Evolutionary conservation across 1,140 invertebrate genomes (phyloP).

Genomic region (Vanessa atalanta): DNA sequence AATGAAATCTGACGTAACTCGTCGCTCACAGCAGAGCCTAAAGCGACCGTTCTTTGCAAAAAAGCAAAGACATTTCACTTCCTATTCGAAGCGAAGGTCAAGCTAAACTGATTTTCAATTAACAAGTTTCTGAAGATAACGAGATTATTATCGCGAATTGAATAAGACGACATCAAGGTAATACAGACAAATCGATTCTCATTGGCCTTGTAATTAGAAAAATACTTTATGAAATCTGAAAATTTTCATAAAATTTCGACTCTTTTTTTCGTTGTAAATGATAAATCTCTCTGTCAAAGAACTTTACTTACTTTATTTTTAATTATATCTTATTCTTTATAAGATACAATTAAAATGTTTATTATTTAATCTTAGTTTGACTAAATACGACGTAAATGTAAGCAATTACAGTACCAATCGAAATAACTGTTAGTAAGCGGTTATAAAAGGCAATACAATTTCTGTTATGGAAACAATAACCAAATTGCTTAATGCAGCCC

Average conservation of each 20-base stretch:
- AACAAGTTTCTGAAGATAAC: slow-evolving; percentile 14
- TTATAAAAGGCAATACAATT: slow-evolving; percentile 21
- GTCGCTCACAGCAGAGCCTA: not conserved
- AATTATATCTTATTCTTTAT: too few relatives aligned
- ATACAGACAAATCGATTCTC: not conserved
- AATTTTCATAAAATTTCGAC: too few relatives aligned
- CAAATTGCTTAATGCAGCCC: slow-evolving; percentile 58
- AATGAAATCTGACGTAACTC: not conserved
- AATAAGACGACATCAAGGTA: slow-evolving; percentile 6
- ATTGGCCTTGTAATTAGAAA: not conserved
- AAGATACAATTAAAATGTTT: too few relatives aligned
- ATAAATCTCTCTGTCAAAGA: too few relatives aligned
- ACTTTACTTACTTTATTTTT: too few relatives aligned
- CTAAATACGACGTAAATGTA: not conserved
- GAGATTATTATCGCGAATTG: slow-evolving; percentile 2
- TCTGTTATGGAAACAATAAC: slow-evolving; percentile 63
- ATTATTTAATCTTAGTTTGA: too few relatives aligned
- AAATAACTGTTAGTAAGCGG: slow-evolving; percentile 4
- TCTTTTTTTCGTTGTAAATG: too few relatives aligned
- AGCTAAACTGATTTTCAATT: slow-evolving; percentile 9
- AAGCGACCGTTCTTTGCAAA: not conserved
- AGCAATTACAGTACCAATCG: not conserved
- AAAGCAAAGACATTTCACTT: slow-evolving; percentile 3
- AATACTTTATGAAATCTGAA: not conserved
- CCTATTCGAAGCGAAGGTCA: slow-evolving; percentile 7